A percentile compares a stretch with the other conserved stretches of the same genome.
phyloP scores from a whole-genome alignment of 2,888 invertebrate genomes.

The Parnassius glacialis region DNA sequence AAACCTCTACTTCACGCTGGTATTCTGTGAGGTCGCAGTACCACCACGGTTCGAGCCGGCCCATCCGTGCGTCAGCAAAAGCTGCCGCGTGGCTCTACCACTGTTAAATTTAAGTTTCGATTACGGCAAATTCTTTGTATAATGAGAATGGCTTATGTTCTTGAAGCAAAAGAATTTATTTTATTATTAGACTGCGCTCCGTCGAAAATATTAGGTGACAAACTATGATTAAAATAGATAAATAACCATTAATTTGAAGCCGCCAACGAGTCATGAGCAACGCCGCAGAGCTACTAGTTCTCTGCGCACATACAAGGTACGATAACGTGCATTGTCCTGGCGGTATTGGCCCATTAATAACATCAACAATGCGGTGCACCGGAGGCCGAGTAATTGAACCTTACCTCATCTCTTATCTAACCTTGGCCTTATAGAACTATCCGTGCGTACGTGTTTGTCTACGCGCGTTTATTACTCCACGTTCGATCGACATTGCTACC shows the following conservation, averaged over 20 bases:
- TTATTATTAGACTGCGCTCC: too few species aligned
- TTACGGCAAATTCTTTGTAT: too few species aligned
- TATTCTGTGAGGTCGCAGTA: too few species aligned
- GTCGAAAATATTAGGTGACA: too few species aligned
- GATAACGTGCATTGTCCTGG: conserved; percentile 53
- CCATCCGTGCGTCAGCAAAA: too few species aligned
- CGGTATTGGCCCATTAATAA: conserved; percentile 62
- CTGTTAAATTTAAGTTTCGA: too few species aligned
- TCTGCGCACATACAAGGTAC: conserved; percentile 35
- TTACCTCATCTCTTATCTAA: conserved; percentile 56
- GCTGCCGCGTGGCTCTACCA: too few species aligned
- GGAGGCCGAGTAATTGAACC: conserved; percentile 53
- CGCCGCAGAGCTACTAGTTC: conserved; percentile 31
- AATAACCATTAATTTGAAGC: conserved; percentile 23
- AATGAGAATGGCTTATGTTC: too few species aligned
- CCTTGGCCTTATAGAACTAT: conserved; percentile 55
- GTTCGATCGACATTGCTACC: too few species aligned
- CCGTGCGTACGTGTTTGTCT: conserved; percentile 32
- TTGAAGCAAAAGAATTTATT: background rate
- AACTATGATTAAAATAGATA: background rate
- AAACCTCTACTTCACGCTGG: too few species aligned
- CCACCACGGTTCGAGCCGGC: too few species aligned
- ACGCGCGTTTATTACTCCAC: background rate
- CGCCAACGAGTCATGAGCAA: conserved; percentile 26
- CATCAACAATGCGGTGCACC: conserved; percentile 59